Base-by-base conservation (phyloP, 1,140 invertebrate genomes). In the Brachionus paranguensis region DNA sequence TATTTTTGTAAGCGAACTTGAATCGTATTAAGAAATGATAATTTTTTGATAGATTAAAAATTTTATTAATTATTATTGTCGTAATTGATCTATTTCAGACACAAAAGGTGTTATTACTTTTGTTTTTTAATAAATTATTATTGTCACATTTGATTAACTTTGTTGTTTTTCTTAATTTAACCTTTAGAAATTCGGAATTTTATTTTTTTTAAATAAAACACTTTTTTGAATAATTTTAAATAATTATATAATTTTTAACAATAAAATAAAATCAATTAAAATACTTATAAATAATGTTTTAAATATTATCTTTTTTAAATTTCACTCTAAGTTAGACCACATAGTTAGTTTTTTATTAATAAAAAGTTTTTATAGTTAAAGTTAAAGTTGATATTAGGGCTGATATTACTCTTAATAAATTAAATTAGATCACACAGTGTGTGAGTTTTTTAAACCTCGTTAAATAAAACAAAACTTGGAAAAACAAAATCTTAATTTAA, bases 191-290 rank as follows among this genome's bases (percentile, higher is more conserved):
- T 68, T 68, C 27, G 27, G 65, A 41, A 27, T 68, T 68, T 64
- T 64, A 64, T 64, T 64, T 20, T 33, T 68, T 68, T 68, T 68
- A 68, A 68, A 68, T 68, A 68, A 68, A 68, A 37, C 12, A 68
- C 10, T 74, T 41, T 45, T 74, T 37, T 74, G 10, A 74, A 20
- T 27, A 74, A 41, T 14, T 43, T 43, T n/a, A n/a, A 41, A 17
- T 17, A 74, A 74, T 43, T 14, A 5, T n/a, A 5, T n/a, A 47
- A 47, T 47, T 47, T 47, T 47, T 47, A 47, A 47, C 11, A 47
- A 47, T 47, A 47, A 47, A 37, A 37, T 37, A 5, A 37, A 37
- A 5, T 37, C 33, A 37, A 37, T 37, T 37, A 7, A 37, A 37
- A 37, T 7, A 37, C 4, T 37, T 37, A 37, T 7, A 37, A 37